Base-by-base conservation (phyloP, 2,113 vertebrate species). In the Cyphomyrus discorhynchus region DNA sequence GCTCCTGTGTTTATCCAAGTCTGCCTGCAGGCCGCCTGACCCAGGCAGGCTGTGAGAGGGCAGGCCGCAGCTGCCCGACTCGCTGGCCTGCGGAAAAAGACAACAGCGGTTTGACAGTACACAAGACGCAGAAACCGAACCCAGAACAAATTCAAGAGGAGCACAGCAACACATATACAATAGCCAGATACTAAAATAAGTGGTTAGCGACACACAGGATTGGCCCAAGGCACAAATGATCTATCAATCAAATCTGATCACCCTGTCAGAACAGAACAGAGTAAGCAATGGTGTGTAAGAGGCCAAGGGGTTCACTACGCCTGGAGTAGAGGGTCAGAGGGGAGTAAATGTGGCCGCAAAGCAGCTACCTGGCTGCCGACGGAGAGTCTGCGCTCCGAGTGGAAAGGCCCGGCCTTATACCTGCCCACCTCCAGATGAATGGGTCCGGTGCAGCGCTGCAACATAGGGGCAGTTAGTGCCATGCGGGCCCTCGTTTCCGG, bases 361-460 rank as follows among this genome's bases (percentile, higher is more conserved):
- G 10, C 89, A 94, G 94, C 50, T 91, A 99, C 98, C 97, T 98
- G 97, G 94, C 98, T 99, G 92, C 96, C 95, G 86, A 97, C 96
- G 56, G 98, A 99, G 83, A 97, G 94, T 70, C 98, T 95, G 89
- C 98, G 96, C 93, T 98, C 98, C 0, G 98, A 98, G 92, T 98
- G 98, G 93, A 99, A 98, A 0, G 98, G 96, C 0, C 97, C 97
- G 0, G 98, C 94, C 94, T 98, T 99, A 92, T 98, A 96, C 95
- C 98, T 95, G 92, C 97, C 98, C 0, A 99, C 96, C 91, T 99
- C 97, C 94, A 99, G 93, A 89, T 94, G 96, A 53, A 99, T 97
- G 0, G 97, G 96, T 90, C 98, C 98, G 91, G 97, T 94, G 50
- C 97, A 98, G 95, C 97, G 97, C 98, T 99, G 80, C 56, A 92